A percentile compares a stretch with the other conserved stretches of the same genome.
Conservation (phyloP, 1,140 invertebrate species). For the Drosophila kikkawai region DNA sequence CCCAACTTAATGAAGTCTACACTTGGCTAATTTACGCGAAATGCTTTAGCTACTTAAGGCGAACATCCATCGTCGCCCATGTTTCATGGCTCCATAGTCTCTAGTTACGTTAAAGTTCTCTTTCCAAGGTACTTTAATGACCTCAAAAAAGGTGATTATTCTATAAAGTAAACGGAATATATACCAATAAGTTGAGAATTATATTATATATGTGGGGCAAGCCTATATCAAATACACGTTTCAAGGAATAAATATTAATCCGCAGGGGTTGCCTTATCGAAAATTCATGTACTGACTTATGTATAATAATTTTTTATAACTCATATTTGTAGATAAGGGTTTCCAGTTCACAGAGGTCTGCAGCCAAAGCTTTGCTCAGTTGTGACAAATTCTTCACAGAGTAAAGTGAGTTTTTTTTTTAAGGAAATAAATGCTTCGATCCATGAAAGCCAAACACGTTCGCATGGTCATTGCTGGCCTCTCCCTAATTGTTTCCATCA, state of each 20-base stretch:
- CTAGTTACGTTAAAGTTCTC: constrained; percentile 18
- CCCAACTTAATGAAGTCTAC: constrained; percentile 82
- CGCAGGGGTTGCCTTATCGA: not conserved
- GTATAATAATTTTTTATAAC: not conserved
- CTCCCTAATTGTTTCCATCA: constrained; percentile 24
- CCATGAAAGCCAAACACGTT: constrained; percentile 1
- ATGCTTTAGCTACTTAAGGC: constrained; percentile 55
- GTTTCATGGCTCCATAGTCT: not conserved
- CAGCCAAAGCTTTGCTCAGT: constrained; percentile 9
- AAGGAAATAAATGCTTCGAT: constrained; percentile 9
- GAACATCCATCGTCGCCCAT: constrained; percentile 4
- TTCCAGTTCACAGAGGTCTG: not conserved
- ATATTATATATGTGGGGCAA: not conserved
- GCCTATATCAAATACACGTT: not conserved
- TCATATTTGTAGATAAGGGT: constrained; percentile 10
- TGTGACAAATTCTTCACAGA: constrained; percentile 3
- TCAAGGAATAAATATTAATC: not conserved
- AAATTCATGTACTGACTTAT: not conserved
- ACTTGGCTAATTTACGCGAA: constrained; percentile 79
- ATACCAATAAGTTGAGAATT: not conserved
- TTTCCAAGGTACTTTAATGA: not conserved
- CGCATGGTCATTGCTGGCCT: constrained; percentile 33
- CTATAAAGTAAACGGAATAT: not conserved
- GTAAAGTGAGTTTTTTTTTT: not conserved
- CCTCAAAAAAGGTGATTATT: not conserved